phyloP scores from a whole-genome alignment of 2,113 vertebrate species.

The Chitala chitala region DNA sequence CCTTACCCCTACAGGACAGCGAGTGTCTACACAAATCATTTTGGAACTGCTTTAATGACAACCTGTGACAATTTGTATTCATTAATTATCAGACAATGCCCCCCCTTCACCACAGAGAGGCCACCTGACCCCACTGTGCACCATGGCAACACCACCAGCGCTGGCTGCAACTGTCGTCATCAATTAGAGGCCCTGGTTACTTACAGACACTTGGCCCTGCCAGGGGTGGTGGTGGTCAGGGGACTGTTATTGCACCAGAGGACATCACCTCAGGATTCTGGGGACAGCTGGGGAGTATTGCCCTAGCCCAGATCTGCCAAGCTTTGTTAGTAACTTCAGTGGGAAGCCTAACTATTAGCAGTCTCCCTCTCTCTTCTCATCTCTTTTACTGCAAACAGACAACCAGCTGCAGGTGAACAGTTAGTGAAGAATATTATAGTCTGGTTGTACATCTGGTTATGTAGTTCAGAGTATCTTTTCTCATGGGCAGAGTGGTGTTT shows the following conservation, averaged over 20 bases:
- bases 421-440: neutral
- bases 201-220: constrained; percentile 14
- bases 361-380: neutral
- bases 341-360: constrained; percentile 4
- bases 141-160: neutral
- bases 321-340: constrained; percentile 48
- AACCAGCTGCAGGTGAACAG: neutral
- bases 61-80: constrained; percentile 41
- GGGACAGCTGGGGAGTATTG: constrained; percentile 36
- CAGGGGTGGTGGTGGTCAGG: constrained; percentile 15
- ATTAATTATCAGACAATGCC: constrained; percentile 45
- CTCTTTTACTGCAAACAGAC: neutral
- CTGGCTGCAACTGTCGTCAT: constrained; percentile 33
- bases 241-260: too few relatives aligned
- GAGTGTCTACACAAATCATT: constrained; percentile 35
- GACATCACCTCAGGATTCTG: constrained; percentile 34
- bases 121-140: neutral
- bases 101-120: constrained; percentile 10
- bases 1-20: constrained; percentile 36
- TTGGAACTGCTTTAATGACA: constrained; percentile 35
- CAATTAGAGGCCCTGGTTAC: constrained; percentile 42
- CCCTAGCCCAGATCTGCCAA: constrained; percentile 60
- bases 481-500: neutral
- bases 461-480: neutral
- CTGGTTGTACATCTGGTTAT: neutral